Conservation (phyloP, 2,888 invertebrate species). For the Xylota sylvarum region DNA sequence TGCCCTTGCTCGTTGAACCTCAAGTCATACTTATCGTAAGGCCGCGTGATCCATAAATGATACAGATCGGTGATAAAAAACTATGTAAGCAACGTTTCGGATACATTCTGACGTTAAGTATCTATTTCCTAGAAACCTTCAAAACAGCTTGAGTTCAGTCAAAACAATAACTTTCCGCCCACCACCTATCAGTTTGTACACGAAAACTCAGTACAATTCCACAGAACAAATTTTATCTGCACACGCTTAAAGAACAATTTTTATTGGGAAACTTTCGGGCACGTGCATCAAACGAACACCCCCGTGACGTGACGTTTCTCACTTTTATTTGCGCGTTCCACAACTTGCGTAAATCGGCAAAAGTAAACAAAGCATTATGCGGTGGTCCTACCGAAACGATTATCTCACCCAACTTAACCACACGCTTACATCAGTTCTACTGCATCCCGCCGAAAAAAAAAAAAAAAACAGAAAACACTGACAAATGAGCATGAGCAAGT, state of each 20-base stretch:
- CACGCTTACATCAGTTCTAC: conserved; percentile 37
- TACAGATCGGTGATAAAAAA: no score
- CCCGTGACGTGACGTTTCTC: conserved; percentile 28
- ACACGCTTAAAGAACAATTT: not conserved
- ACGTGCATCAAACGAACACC: conserved; percentile 31
- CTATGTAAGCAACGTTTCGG: not conserved
- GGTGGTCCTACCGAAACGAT: not conserved
- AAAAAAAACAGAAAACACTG: conserved; percentile 17
- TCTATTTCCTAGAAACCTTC: conserved; percentile 1
- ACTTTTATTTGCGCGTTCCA: conserved; percentile 9
- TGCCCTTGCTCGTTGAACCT: no score
- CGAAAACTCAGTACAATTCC: not conserved
- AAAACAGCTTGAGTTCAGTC: not conserved
- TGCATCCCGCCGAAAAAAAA: conserved; percentile 19
- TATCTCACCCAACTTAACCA: conserved; percentile 24
- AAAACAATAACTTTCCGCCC: conserved; percentile 2
- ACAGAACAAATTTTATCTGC: not conserved
- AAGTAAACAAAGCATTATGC: conserved; percentile 21
- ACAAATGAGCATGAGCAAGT: conserved; percentile 26
- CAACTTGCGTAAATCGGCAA: conserved; percentile 31
- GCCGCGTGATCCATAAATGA: no score
- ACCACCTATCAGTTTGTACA: not conserved
- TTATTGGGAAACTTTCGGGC: conserved; percentile 36
- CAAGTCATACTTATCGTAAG: no score
- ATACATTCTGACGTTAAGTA: not conserved